Base-by-base conservation (phyloP, 2,888 invertebrate species). In the Brenthis ino region DNA sequence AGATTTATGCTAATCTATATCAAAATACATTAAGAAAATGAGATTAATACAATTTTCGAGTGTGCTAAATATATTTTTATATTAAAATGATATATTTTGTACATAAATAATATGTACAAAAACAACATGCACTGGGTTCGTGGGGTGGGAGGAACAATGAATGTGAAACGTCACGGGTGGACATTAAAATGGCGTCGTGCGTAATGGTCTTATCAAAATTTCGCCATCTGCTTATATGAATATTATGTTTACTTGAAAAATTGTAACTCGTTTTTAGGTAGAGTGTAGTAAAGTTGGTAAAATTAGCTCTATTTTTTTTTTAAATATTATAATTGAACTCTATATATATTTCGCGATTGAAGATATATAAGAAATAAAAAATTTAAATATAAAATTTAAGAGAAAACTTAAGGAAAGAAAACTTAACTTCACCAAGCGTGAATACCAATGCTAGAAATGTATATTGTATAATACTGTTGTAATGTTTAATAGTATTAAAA, bases 151-250 rank as follows among this genome's bases (percentile, higher is more conserved):
- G 69, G 61, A 61, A 71, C 71, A 71, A 69, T 65, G 61, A 69
- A 64, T 64, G 66, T 67, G 69, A 57, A 60, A 67, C 64, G 71
- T 68, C 65, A 85, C 81, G 81, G 82, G 82, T 81, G 88, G 87
- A 86, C 88, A 87, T 84, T 86, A 85, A 77, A 78, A 87, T 85
- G 84, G 85, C 83, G 84, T 55, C 67, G 84, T 73, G 67, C 63
- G 64, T 73, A 71, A 72, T 71, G 70, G 70, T 67, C 69, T 69
- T 74, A 73, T 75, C 72, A 72, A 75, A 61, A 63, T 69, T 68
- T 69, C 51, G 67, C 37, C 67, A 68, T 68, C 28, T 71, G 66
- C 53, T 68, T 61, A 66, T 67, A 57, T 65, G 67, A 57, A 65
- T 70, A 14, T 51, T 8, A 20, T 28, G 20, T 48, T 58, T 20